These are phyloP conservation scores for Euwallacea fornicatus DNA, from an alignment of 1,140 invertebrate species.

Conservation along the genomic window DNA sequence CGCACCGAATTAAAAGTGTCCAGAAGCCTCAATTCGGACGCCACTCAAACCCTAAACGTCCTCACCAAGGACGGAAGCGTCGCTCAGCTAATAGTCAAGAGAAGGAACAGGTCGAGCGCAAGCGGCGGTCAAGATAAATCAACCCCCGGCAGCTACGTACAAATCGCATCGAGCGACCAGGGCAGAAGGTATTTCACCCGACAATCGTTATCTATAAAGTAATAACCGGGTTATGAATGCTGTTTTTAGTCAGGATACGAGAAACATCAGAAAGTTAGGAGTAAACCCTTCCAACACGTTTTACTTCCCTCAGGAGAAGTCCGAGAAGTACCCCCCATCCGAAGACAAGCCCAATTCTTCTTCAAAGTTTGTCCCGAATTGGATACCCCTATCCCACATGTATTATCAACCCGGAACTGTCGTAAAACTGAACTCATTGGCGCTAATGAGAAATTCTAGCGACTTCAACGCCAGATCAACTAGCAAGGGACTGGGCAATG, in stretches of 20 bases:
- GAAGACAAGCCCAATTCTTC: not conserved
- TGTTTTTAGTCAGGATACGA: not conserved
- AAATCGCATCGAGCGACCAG: constrained; percentile 5
- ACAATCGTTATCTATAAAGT: not conserved
- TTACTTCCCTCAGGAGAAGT: constrained; percentile 13
- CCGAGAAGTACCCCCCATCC: not conserved
- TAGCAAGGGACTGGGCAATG: constrained; percentile 40
- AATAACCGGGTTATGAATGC: no score
- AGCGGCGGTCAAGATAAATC: not conserved
- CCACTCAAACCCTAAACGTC: constrained; percentile 74
- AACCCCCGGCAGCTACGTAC: constrained; percentile 1
- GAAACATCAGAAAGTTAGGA: constrained; percentile 19
- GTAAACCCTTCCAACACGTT: constrained; percentile 23
- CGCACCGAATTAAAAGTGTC: constrained; percentile 77
- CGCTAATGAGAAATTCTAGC: constrained; percentile 44
- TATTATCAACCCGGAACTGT: constrained; percentile 43
- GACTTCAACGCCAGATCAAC: constrained; percentile 23
- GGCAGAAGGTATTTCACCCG: not conserved
- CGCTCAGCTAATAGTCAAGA: constrained; percentile 76
- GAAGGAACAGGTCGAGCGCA: constrained; percentile 57
- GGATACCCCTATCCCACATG: constrained; percentile 47
- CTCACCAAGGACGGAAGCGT: constrained; percentile 71
- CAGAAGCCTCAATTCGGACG: constrained; percentile 71
- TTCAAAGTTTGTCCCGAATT: constrained; percentile 41
- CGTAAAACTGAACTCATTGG: constrained; percentile 43